Evolutionary conservation across 2,797 vertebrate genomes (phyloP), one percentile per base, ranked within the genome.

Genomic region (Astyanax mexicanus): DNA sequence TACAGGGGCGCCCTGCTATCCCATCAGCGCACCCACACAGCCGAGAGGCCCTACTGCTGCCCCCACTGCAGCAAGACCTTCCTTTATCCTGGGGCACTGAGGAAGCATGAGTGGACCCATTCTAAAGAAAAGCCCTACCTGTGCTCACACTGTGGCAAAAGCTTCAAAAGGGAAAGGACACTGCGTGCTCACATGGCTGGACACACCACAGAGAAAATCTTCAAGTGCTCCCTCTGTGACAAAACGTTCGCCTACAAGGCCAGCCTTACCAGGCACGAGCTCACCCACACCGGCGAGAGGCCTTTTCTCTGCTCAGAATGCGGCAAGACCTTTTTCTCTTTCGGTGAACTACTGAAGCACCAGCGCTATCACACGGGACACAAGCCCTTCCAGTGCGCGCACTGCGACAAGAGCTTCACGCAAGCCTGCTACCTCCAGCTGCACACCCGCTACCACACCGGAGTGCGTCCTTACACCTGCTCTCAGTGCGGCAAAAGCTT

Each of bases 371-470:
- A 93, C 88, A 91, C 91, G 0, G 93, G 91, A 3, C 88, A 92
- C 82, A 92, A 90, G 79, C 91, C 91, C 3, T 94, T 93, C 78
- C 88, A 88, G 69, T 93, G 93, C 67, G 74, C 83, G 1, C 83
- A 90, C 77, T 93, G 92, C 0, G 86, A 81, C 21, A 93, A 93
- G 84, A 89, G 64, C 0, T 94, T 93, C 79, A 94, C 90, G 0
- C 90, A 93, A 84, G 91, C 92, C 1, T 93, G 91, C 84, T 93
- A 93, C 84, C 85, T 93, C 57, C 92, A 91, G 54, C 80, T 92
- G 47, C 92, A 92, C 82, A 86, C 90, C 84, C 89, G 91, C 64
- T 91, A 91, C 86, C 93, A 93, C 87, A 92, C 90, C 0, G 91
- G 91, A 0, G 88, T 80, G 1, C 82, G 89, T 40, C 93, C 92